phyloP scores from a whole-genome alignment of 2,113 vertebrate genomes.

The Recurvirostra avosetta region DNA sequence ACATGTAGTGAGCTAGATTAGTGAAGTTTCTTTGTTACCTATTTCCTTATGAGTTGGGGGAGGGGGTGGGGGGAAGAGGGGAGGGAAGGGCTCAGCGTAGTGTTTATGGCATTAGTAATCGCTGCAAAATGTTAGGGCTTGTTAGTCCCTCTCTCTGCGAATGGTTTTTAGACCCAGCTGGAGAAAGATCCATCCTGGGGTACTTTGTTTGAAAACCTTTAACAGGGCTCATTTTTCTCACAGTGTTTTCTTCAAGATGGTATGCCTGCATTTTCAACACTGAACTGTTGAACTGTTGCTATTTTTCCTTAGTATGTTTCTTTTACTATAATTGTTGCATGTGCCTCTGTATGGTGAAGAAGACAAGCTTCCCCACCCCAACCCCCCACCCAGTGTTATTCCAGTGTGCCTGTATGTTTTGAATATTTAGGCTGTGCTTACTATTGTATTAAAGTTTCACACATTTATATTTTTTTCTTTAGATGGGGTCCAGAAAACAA shows the following conservation, averaged over 20 bases:
- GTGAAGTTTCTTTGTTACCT: not conserved
- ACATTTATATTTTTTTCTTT: not conserved
- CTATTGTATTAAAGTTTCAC: not conserved
- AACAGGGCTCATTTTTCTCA: not conserved
- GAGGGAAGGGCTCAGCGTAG: not conserved
- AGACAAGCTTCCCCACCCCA: not conserved
- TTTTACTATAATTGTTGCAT: not conserved
- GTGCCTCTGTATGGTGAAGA: not conserved
- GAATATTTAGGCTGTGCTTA: not conserved
- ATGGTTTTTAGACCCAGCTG: not conserved
- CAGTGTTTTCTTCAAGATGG: not conserved
- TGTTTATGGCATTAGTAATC: not conserved
- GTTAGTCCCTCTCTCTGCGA: not conserved
- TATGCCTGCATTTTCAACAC: not conserved
- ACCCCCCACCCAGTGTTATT: not conserved
- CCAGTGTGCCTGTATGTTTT: not conserved
- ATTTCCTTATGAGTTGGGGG: not conserved
- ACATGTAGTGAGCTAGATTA: not conserved
- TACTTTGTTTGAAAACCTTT: not conserved
- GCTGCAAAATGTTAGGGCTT: not conserved
- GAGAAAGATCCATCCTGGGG: not conserved
- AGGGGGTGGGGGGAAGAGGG: fast-evolving
- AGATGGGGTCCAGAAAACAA: slow-evolving; percentile 68
- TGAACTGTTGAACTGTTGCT: not conserved
- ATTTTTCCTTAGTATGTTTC: not conserved